A percentile compares a stretch with the other conserved stretches of the same genome.
Conservation (phyloP, 1,140 invertebrate species). For the Chrysoperla carnea region DNA sequence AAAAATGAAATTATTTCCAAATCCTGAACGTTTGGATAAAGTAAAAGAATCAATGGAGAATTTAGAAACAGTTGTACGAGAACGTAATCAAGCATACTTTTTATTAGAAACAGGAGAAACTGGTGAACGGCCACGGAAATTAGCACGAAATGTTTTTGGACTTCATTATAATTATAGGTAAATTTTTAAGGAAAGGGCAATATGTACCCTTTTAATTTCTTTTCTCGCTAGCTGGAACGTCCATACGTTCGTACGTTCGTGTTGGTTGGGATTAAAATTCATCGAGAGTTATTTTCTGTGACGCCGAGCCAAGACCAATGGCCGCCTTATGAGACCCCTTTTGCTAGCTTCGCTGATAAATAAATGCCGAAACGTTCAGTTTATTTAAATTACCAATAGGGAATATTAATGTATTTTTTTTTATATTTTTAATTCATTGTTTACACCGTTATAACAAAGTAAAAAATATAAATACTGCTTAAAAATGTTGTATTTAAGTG, state of each 20-base stretch:
- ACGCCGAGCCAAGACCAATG: no score
- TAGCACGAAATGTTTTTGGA: constrained; percentile 39
- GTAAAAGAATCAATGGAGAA: constrained; percentile 93
- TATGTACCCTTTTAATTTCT: constrained; percentile 13
- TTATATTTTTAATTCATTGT: no score
- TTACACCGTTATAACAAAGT: no score
- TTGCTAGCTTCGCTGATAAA: no score
- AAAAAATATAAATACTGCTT: no score
- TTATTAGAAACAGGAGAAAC: constrained; percentile 76
- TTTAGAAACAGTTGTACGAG: constrained; percentile 76
- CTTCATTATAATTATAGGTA: constrained; percentile 26
- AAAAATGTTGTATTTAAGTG: no score
- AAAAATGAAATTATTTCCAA: constrained; percentile 62
- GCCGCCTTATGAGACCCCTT: no score
- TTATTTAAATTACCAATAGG: no score
- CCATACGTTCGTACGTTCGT: neutral
- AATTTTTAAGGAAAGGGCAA: constrained; percentile 14
- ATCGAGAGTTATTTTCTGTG: no score
- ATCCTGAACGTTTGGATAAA: constrained; percentile 89
- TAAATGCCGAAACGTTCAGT: no score
- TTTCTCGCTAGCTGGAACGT: neutral
- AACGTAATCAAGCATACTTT: constrained; percentile 84
- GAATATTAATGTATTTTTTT: no score
- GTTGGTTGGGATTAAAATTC: no score
- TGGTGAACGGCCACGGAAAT: constrained; percentile 50